phyloP scores from a whole-genome alignment of 2,888 invertebrate genomes.

The Stenchaetothrips biformis region DNA sequence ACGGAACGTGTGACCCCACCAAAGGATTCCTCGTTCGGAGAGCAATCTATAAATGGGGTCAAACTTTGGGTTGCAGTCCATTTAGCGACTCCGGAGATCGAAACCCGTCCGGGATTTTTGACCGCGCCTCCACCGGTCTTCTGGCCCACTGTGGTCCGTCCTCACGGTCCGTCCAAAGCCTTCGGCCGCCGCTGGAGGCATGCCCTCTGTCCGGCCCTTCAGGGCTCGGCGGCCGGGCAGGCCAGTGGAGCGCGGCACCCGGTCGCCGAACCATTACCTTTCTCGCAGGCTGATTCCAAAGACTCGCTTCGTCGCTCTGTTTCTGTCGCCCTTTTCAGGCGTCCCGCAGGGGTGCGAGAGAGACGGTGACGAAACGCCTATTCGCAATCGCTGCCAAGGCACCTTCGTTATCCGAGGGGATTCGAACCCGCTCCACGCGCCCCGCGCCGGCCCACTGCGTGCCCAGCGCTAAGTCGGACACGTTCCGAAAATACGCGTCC shows the following conservation, averaged over 20 bases:
- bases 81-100: too few species aligned
- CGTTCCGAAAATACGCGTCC: too few species aligned
- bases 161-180: background rate
- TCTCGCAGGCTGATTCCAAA: background rate
- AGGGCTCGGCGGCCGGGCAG: background rate
- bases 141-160: background rate
- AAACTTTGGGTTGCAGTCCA: too few species aligned
- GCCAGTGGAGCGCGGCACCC: background rate
- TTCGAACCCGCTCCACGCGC: background rate
- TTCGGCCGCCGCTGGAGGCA: background rate
- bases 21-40: too few species aligned
- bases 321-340: background rate
- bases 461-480: too few species aligned
- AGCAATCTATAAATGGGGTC: too few species aligned
- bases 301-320: background rate
- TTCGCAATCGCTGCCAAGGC: background rate
- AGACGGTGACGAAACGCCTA: background rate
- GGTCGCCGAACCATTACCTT: constrained; percentile 11
- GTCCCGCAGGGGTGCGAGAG: background rate
- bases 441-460: background rate
- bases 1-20: too few species aligned
- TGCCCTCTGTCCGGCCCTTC: background rate
- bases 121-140: too few species aligned
- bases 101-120: too few species aligned
- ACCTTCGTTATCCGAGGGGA: background rate